Evolutionary conservation across 2,113 vertebrate genomes (phyloP).

Genomic region (Colinus virginianus): DNA sequence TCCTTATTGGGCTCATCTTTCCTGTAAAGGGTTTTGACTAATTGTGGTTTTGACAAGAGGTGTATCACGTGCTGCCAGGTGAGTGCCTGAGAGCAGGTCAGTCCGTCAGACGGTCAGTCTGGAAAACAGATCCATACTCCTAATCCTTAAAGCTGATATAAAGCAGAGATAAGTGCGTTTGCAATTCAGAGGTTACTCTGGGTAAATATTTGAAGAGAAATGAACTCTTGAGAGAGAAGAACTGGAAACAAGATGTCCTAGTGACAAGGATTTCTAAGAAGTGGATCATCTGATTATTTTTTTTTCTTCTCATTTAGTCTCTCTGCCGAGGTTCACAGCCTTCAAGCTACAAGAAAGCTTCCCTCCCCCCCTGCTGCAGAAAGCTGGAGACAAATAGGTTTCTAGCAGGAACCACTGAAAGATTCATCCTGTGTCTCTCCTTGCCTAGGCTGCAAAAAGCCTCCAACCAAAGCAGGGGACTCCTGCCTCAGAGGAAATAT

Average conservation of each 20-base stretch:
- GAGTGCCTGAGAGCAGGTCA: conserved; percentile 69
- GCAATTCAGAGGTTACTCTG: conserved; percentile 57
- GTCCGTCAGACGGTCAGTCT: conserved; percentile 82
- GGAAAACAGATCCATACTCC: conserved; percentile 81
- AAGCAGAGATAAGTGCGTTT: conserved; percentile 74
- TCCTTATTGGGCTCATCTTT: conserved; percentile 82
- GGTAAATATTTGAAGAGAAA: conserved; percentile 53
- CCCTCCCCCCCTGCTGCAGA: not conserved
- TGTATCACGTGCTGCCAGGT: conserved; percentile 73
- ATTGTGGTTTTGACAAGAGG: conserved; percentile 82
- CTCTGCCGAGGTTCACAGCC: not conserved
- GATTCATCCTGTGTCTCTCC: not conserved
- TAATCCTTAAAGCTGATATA: conserved; percentile 77
- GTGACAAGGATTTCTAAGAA: not conserved
- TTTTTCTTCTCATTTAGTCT: not conserved
- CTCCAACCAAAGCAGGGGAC: not conserved
- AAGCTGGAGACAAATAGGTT: not conserved
- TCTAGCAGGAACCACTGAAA: not conserved
- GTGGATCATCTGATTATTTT: not conserved
- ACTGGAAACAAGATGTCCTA: conserved; percentile 26
- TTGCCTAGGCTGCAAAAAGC: not conserved
- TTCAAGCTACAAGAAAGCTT: not conserved
- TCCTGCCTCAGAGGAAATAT: not conserved
- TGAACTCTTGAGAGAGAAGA: conserved; percentile 7
- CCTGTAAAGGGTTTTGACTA: conserved; percentile 87